Conservation (phyloP, 2,888 invertebrate genomes). For the Cantharis rufa region DNA sequence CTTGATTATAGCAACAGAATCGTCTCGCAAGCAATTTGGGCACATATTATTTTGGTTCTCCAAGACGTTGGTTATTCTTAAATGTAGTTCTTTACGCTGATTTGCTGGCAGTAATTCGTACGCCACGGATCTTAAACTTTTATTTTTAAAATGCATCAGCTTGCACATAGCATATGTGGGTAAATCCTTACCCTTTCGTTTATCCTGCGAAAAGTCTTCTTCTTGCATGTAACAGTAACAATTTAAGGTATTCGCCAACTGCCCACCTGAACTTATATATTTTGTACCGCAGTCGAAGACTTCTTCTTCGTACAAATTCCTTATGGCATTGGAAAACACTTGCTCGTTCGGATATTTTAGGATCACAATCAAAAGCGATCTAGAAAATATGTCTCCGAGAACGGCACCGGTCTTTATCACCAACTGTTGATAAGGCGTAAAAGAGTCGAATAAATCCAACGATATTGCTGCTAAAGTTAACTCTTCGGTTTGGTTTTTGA, state of each 20-base stretch:
- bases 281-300: slow-evolving; percentile 61
- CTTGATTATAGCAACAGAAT: slow-evolving; percentile 15
- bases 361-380: slow-evolving; percentile 60
- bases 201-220: slow-evolving; percentile 33
- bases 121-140: slow-evolving; percentile 58
- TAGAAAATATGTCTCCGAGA: slow-evolving; percentile 61
- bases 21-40: slow-evolving; percentile 50
- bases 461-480: slow-evolving; percentile 57
- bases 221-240: slow-evolving; percentile 53
- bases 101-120: slow-evolving; percentile 61
- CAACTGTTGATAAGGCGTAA: slow-evolving; percentile 64
- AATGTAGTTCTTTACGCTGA: slow-evolving; percentile 63
- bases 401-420: slow-evolving; percentile 65
- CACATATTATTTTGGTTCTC: slow-evolving; percentile 60
- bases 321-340: slow-evolving; percentile 59
- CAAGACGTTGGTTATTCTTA: slow-evolving; percentile 58
- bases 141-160: slow-evolving; percentile 61
- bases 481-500: slow-evolving; percentile 28
- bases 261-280: slow-evolving; percentile 36
- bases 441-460: slow-evolving; percentile 62
- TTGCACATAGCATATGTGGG: slow-evolving; percentile 64
- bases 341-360: slow-evolving; percentile 60
- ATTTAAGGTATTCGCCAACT: slow-evolving; percentile 24
- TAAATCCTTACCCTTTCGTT: slow-evolving; percentile 35
- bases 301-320: slow-evolving; percentile 60